Evolutionary conservation across 2,888 invertebrate species (phyloP), one percentile per base, ranked within the genome.

Genomic region (Ophonus ardosiacus): DNA sequence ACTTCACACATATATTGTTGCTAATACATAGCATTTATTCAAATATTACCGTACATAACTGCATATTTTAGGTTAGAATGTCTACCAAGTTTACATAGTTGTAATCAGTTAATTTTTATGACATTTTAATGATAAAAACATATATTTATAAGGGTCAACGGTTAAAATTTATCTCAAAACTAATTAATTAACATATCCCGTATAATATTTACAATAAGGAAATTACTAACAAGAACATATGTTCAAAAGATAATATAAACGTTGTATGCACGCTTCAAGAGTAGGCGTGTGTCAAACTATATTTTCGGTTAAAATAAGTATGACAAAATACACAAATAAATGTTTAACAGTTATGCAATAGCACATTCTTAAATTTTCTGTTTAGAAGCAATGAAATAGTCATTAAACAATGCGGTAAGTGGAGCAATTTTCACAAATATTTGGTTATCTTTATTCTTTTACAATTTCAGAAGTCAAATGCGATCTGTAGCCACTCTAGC

Each of bases 401-500:
- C 21, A 51, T n/a, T 43, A 57, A 31, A 78, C 78, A 57, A 78
- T 78, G 78, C 56, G 78, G 78, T 78, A 78, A 78, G 78, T 51
- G 7, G 0, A 43, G 5, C 43, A 51, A 40, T 40, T 2, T 31
- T 31, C 31, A 31, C 4, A 51, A 51, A 13, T 51, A 13, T 15
- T 63, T 8, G 63, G 31, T 43, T 51, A 81, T 56, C 15, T 21
- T 78, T 18, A 78, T 3, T 18, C 56, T 43, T 17, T 10, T 56
- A 2, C 4, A 15, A 40, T 81, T 81, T 63, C 38, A 83, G 83
- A n/a, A 38, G 38, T 7, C 40, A 76, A 59, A 76, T 83, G 7
- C 74, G 56, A 61, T 74, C 83, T 6, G 31, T 61, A 13, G 74
- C 76, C 13, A 88, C 95, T 43, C 88, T 95, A 56, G 91, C 94